Percentiles rank a stretch among this genome's conserved stretches.
Evolutionary conservation across 2,888 invertebrate genomes (phyloP).

Genomic region (Drosophila prolongata): DNA sequence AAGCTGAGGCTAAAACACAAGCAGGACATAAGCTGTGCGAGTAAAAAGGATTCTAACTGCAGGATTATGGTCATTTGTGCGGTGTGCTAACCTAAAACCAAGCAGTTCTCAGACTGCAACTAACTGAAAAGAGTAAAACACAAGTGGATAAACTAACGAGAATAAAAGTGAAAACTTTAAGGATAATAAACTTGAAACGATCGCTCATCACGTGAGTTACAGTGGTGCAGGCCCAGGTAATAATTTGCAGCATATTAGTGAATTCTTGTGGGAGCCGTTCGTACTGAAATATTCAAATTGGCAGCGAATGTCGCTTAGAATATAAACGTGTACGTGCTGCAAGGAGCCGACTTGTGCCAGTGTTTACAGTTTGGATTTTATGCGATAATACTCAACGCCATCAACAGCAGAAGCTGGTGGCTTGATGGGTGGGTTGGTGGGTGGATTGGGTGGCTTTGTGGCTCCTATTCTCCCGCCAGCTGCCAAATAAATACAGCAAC

Average conservation of each 20-base stretch:
- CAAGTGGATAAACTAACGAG: slow-evolving; percentile 11
- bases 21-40: slow-evolving; percentile 15
- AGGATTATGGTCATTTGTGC: slow-evolving; percentile 22
- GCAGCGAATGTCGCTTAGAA: slow-evolving; percentile 56
- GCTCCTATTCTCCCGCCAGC: slow-evolving; percentile 9
- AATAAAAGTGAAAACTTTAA: slow-evolving; percentile 14
- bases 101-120: slow-evolving; percentile 6
- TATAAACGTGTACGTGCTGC: slow-evolving; percentile 70
- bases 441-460: slow-evolving; percentile 13
- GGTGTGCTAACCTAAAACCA: slow-evolving; percentile 14
- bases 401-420: slow-evolving; percentile 29
- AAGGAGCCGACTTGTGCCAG: slow-evolving; percentile 56
- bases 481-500: slow-evolving; percentile 75
- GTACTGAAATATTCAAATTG: slow-evolving; percentile 27
- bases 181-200: slow-evolving; percentile 13
- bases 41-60: slow-evolving; percentile 22
- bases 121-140: slow-evolving; percentile 5
- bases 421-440: background rate
- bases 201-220: slow-evolving; percentile 16
- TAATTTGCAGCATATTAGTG: slow-evolving; percentile 42
- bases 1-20: background rate
- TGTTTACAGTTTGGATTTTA: slow-evolving; percentile 79
- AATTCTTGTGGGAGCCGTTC: slow-evolving; percentile 25
- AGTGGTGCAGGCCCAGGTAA: slow-evolving; percentile 35
- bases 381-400: slow-evolving; percentile 74